phyloP scores from a whole-genome alignment of 1,140 invertebrate species.

The Ostrea denselamellosa region DNA sequence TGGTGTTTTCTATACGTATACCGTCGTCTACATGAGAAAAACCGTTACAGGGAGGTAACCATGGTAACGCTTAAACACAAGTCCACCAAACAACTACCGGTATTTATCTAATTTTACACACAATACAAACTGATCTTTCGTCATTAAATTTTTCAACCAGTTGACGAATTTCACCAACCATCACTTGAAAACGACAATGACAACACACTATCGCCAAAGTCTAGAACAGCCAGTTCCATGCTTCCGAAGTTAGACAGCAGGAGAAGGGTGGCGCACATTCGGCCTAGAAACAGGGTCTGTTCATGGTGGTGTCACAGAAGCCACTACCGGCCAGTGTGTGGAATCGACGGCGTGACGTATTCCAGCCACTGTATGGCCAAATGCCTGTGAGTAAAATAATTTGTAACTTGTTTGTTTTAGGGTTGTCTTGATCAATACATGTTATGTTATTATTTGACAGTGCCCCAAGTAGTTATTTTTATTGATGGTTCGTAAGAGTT shows the following conservation, averaged over 20 bases:
- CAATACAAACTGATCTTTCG: too few relatives aligned
- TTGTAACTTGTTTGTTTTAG: too few relatives aligned
- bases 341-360: neutral
- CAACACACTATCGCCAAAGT: neutral
- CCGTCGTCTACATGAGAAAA: too few relatives aligned
- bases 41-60: too few relatives aligned
- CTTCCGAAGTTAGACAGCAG: neutral
- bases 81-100: too few relatives aligned
- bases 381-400: neutral
- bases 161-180: slow-evolving; percentile 19
- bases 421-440: too few relatives aligned
- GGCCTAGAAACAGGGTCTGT: neutral
- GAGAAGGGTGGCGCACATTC: neutral
- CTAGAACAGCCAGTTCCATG: neutral
- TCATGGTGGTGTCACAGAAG: neutral
- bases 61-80: too few relatives aligned
- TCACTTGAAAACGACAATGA: neutral
- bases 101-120: too few relatives aligned
- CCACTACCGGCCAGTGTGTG: neutral
- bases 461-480: too few relatives aligned
- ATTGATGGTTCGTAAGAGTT: too few relatives aligned
- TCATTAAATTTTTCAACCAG: neutral
- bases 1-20: too few relatives aligned
- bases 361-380: slow-evolving; percentile 5
- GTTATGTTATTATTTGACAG: too few relatives aligned